Evolutionary conservation across 2,797 vertebrate genomes (phyloP).

Genomic region (Enteromius mattozi): DNA sequence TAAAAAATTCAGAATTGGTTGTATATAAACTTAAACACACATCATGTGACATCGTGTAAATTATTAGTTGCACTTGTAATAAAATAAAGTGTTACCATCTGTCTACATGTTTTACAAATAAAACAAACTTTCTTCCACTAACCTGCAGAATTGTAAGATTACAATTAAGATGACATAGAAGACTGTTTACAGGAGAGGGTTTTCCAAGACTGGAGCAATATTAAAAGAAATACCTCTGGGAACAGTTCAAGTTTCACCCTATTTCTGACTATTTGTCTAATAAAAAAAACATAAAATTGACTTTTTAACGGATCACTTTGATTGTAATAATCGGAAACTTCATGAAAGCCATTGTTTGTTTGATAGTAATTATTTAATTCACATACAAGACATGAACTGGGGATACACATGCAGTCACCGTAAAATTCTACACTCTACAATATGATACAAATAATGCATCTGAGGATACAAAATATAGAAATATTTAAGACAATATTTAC

Average conservation of each 20-base stretch:
- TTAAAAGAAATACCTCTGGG: neutral
- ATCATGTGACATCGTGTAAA: neutral
- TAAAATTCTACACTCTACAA: conserved; percentile 78
- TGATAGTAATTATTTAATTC: conserved; percentile 81
- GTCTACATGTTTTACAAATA: neutral
- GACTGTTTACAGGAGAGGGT: neutral
- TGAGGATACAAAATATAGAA: conserved; percentile 88
- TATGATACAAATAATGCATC: conserved; percentile 85
- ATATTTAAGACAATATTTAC: conserved; percentile 87
- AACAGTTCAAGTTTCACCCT: neutral
- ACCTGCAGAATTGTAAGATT: neutral
- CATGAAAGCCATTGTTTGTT: conserved; percentile 61
- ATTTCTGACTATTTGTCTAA: neutral
- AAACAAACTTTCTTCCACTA: neutral
- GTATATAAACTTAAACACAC: neutral
- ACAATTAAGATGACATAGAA: neutral
- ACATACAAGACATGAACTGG: conserved; percentile 81
- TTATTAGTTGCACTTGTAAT: neutral
- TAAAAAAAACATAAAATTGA: neutral
- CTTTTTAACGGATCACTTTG: neutral
- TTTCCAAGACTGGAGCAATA: neutral
- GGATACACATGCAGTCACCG: conserved; percentile 81
- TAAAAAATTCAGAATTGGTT: neutral
- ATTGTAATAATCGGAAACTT: neutral
- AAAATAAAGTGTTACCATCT: neutral